Conservation (phyloP, 2,797 vertebrate genomes). For the Catostomus latipinnis region DNA sequence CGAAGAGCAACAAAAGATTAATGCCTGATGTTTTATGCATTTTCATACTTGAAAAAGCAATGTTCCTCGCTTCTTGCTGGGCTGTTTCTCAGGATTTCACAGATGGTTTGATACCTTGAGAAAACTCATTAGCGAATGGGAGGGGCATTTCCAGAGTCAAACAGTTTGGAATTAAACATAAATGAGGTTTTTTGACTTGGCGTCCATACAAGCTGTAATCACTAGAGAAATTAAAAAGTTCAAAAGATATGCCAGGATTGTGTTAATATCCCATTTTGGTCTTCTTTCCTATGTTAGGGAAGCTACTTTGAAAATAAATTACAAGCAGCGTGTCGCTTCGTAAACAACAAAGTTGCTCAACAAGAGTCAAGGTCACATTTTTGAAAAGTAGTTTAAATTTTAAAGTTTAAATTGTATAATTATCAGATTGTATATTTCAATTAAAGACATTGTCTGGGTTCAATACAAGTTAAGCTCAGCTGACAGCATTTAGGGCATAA, state of each 20-base stretch:
- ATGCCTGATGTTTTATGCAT: conserved; percentile 36
- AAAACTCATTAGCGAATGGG: conserved; percentile 8
- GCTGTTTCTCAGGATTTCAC: conserved; percentile 24
- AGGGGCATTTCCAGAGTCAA: background rate
- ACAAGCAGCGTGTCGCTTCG: no score
- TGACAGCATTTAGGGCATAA: no score
- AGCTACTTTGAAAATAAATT: background rate
- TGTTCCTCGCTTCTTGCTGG: background rate
- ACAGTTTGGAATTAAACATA: conserved; percentile 17
- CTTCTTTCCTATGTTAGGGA: background rate
- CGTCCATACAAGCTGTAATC: background rate
- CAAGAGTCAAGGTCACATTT: background rate
- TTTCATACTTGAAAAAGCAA: conserved; percentile 30
- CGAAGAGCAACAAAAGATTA: conserved; percentile 33
- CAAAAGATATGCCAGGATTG: background rate
- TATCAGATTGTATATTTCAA: no score
- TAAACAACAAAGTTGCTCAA: background rate
- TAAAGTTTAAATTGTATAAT: no score
- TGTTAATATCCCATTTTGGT: background rate
- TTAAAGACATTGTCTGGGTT: no score
- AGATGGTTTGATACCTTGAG: conserved; percentile 1
- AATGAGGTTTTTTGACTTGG: background rate
- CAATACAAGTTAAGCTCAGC: no score
- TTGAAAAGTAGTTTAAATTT: no score
- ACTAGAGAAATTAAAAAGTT: background rate